Evolutionary conservation across 1,140 invertebrate species (phyloP).

Genomic region (Euwallacea similis): DNA sequence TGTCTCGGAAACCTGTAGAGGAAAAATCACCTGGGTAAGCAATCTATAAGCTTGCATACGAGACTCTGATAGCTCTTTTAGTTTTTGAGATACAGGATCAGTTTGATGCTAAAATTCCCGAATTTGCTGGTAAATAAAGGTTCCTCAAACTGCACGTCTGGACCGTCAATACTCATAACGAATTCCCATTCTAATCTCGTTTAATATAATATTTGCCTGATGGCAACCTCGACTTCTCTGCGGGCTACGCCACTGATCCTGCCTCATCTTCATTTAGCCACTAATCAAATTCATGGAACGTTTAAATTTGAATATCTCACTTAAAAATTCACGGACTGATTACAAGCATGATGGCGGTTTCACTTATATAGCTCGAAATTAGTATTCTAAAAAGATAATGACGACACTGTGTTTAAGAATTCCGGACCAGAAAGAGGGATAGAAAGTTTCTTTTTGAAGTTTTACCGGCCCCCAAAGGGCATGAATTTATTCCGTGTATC

Average conservation of each 20-base stretch:
- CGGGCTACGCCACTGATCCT: neutral
- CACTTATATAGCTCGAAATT: slow-evolving; percentile 8
- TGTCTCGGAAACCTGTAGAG: no score
- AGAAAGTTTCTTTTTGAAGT: slow-evolving; percentile 1
- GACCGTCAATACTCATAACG: no score
- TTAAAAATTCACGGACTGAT: slow-evolving; percentile 10
- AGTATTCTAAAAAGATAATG: slow-evolving; percentile 15
- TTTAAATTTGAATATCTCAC: slow-evolving; percentile 2
- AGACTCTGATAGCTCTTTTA: no score
- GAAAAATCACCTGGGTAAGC: no score
- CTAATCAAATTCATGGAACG: slow-evolving; percentile 13
- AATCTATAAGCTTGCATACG: no score
- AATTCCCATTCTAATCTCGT: no score
- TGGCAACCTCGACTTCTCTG: no score
- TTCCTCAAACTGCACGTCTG: no score
- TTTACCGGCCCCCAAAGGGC: neutral
- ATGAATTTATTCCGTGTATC: neutral
- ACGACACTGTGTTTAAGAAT: neutral
- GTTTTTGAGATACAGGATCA: no score
- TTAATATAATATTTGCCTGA: no score
- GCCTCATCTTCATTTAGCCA: neutral
- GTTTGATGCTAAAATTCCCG: no score
- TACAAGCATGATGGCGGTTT: slow-evolving; percentile 5
- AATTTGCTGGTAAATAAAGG: no score
- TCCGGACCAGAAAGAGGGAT: neutral